Conservation (phyloP, 2,797 vertebrate species). For the Enteromius viviparus region DNA sequence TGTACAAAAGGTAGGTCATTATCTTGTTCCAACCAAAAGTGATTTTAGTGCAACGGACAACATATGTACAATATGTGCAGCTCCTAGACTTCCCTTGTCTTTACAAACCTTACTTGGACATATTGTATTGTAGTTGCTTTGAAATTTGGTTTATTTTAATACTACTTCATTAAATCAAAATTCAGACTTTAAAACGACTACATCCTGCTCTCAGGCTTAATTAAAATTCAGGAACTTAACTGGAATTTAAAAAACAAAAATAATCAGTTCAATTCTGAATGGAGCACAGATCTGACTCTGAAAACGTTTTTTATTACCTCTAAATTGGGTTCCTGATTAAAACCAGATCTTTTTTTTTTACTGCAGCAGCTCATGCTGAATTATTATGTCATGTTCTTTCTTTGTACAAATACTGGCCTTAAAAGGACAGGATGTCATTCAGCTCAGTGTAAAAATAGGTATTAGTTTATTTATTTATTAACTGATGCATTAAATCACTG, state of each 20-base stretch:
- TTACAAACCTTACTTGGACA: neutral
- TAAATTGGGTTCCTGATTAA: slow-evolving; percentile 23
- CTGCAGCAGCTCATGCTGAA: slow-evolving; percentile 26
- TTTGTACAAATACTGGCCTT: slow-evolving; percentile 26
- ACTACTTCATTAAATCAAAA: neutral
- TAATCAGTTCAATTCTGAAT: neutral
- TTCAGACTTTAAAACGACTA: neutral
- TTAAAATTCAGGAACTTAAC: neutral
- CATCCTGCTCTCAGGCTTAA: neutral
- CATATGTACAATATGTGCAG: neutral
- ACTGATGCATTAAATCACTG: slow-evolving; percentile 17
- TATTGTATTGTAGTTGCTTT: neutral
- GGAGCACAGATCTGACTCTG: neutral
- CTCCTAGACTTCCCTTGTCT: neutral
- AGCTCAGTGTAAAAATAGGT: slow-evolving; percentile 23
- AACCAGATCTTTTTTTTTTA: slow-evolving; percentile 19
- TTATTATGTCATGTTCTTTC: slow-evolving; percentile 31
- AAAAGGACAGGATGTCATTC: slow-evolving; percentile 40
- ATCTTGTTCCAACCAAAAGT: neutral
- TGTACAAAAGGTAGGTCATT: neutral
- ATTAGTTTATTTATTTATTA: slow-evolving; percentile 12
- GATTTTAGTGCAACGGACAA: neutral
- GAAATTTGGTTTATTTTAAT: neutral
- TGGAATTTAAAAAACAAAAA: neutral
- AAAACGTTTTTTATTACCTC: slow-evolving; percentile 1